A percentile compares a stretch with the other conserved stretches of the same genome.
Evolutionary conservation across 2,888 invertebrate species (phyloP).

Genomic region (Schizaphis graminum): DNA sequence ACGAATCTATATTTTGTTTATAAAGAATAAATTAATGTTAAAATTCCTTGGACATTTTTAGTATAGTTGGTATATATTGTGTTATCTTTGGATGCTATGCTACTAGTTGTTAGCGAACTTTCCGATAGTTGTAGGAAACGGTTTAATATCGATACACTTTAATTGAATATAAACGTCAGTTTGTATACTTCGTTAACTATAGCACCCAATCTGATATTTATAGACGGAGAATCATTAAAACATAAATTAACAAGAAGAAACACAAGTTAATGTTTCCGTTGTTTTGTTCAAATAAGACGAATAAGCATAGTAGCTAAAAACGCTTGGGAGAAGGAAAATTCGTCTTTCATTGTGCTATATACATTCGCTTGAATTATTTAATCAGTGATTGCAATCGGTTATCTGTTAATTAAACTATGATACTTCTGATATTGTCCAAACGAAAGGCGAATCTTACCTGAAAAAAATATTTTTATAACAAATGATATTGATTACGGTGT

Average conservation of each 20-base stretch:
- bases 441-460: neutral
- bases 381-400: neutral
- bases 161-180: neutral
- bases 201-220: neutral
- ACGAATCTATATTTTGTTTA: too few relatives aligned
- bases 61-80: neutral
- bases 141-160: neutral
- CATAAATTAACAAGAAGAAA: neutral
- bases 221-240: neutral
- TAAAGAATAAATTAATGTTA: too few relatives aligned
- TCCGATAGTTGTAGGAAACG: neutral
- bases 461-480: neutral
- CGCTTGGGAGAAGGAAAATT: neutral
- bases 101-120: neutral
- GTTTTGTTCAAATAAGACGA: neutral
- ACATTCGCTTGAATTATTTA: neutral
- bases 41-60: neutral
- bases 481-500: neutral
- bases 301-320: neutral
- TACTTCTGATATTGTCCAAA: neutral
- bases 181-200: neutral
- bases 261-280: neutral
- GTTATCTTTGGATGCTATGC: neutral
- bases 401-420: neutral
- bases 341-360: neutral